Conservation (phyloP, 2,888 invertebrate species). For the Trichopoda pennipes region DNA sequence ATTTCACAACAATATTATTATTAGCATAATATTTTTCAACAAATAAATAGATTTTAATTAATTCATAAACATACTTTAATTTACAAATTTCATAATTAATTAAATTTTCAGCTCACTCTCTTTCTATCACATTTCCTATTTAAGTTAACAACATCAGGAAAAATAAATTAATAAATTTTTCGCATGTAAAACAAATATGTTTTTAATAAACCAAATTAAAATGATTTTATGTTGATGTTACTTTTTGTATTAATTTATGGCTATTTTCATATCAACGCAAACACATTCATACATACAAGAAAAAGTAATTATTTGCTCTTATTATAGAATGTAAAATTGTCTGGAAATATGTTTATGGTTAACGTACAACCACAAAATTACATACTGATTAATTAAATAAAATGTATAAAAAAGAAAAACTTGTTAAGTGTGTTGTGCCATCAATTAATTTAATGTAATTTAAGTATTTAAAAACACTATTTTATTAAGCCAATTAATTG, state of each 20-base stretch:
- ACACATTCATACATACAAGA: background rate
- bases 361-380: background rate
- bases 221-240: constrained; percentile 23
- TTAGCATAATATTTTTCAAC: too few species aligned
- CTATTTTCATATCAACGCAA: constrained; percentile 2
- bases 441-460: constrained; percentile 39
- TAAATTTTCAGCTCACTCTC: background rate
- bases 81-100: too few species aligned
- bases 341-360: background rate
- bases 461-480: constrained; percentile 1
- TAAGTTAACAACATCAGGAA: background rate
- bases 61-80: too few species aligned
- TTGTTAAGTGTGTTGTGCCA: constrained; percentile 32
- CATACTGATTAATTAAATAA: constrained; percentile 7
- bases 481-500: constrained; percentile 19
- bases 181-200: constrained; percentile 19
- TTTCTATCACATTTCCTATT: background rate
- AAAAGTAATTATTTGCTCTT: constrained; percentile 19
- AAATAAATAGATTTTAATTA: too few species aligned
- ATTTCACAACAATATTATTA: too few species aligned
- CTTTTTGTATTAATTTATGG: background rate
- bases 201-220: constrained; percentile 45
- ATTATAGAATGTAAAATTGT: constrained; percentile 7
- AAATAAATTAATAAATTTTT: constrained; percentile 19
- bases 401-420: too few species aligned